These are phyloP conservation scores for Pygathrix nemaeus DNA, from an alignment of 2,113 vertebrate genomes.

Conservation along the genomic window DNA sequence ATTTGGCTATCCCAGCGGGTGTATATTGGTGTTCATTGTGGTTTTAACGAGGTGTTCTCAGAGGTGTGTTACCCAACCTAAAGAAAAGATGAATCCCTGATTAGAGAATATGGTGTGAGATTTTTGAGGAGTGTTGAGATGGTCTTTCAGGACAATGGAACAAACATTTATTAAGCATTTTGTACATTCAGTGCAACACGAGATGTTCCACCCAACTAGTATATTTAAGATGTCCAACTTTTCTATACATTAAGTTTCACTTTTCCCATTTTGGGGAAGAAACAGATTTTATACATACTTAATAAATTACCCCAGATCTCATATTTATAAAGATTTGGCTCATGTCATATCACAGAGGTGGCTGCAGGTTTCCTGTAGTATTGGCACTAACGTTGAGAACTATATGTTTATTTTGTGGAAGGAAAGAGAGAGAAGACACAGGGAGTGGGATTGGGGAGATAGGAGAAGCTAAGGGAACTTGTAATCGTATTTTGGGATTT, in stretches of 20 bases:
- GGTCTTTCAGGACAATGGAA: background rate
- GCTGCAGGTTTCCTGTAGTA: background rate
- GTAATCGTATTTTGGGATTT: background rate
- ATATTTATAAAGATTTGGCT: background rate
- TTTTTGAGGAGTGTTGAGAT: background rate
- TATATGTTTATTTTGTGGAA: background rate
- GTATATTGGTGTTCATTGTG: background rate
- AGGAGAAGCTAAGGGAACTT: background rate
- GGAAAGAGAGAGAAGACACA: background rate
- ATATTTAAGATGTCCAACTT: background rate
- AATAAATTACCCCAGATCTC: background rate
- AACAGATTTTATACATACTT: background rate
- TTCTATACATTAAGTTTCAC: background rate
- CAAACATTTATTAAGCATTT: background rate
- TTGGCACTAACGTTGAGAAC: background rate
- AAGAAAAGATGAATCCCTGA: background rate
- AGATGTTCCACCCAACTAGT: background rate
- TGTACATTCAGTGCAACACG: accelerated
- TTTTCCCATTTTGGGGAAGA: background rate
- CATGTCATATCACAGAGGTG: background rate
- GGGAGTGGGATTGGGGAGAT: background rate
- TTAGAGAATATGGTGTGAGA: background rate
- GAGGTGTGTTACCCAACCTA: background rate
- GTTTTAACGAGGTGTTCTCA: background rate
- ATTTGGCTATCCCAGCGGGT: background rate